Conservation (phyloP, 64 coral and sea anemone genomes). For the Porites australiensis region DNA sequence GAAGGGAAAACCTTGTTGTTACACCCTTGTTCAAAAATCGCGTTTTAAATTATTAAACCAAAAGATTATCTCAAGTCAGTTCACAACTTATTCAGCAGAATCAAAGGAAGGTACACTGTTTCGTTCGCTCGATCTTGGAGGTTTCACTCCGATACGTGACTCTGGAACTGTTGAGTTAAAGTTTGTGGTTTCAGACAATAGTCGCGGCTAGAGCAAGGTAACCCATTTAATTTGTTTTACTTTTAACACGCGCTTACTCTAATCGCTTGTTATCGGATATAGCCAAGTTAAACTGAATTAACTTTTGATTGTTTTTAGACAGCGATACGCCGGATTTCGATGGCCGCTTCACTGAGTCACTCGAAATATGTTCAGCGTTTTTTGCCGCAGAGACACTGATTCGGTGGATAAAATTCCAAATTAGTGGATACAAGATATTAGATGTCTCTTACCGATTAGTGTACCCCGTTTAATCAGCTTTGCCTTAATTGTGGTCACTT, state of each 20-base stretch:
- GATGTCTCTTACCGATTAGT: slow-evolving; percentile 1
- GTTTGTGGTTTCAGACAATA: background rate
- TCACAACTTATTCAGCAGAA: background rate
- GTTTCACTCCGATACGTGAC: background rate
- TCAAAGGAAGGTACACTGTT: background rate
- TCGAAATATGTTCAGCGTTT: background rate
- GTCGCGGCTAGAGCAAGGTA: slow-evolving; percentile 10
- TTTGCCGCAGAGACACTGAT: background rate
- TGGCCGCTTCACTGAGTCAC: background rate
- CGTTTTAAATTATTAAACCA: background rate
- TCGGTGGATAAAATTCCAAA: background rate
- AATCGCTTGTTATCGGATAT: slow-evolving; percentile 13
- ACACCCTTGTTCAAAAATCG: background rate
- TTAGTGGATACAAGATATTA: background rate
- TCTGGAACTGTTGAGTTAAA: background rate
- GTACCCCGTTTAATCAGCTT: slow-evolving; percentile 29
- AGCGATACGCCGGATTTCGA: background rate
- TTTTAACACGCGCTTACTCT: slow-evolving; percentile 3
- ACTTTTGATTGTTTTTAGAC: background rate
- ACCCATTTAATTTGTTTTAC: background rate
- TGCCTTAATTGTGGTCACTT: background rate
- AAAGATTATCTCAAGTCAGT: background rate
- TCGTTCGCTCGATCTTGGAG: background rate
- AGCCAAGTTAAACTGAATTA: background rate
- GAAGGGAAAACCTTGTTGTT: slow-evolving; percentile 2